Conservation (phyloP, 2,113 vertebrate species). For the Cariama cristata region DNA sequence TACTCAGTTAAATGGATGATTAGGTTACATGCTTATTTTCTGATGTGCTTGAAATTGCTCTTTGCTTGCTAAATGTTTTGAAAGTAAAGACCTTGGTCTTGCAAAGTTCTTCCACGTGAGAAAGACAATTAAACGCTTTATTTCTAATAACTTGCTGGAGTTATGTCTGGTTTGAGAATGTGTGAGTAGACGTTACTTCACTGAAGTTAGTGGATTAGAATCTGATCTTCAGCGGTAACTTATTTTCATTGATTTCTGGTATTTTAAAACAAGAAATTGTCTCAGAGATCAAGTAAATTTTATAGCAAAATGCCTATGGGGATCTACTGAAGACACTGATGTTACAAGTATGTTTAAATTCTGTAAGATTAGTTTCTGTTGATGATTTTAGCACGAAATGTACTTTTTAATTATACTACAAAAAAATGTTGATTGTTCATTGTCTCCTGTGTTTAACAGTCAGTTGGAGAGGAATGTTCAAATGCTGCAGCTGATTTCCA, state of each 20-base stretch:
- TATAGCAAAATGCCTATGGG: not conserved
- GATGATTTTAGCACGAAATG: not conserved
- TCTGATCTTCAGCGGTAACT: not conserved
- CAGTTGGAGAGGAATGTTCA: conserved; percentile 69
- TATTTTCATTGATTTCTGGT: not conserved
- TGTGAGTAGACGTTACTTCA: not conserved
- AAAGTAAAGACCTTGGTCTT: not conserved
- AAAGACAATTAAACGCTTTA: not conserved
- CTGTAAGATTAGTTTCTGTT: not conserved
- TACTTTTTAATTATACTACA: not conserved
- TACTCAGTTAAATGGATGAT: not conserved
- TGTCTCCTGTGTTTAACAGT: conserved; percentile 68
- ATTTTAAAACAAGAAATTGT: not conserved
- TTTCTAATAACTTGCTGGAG: not conserved
- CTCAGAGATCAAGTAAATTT: not conserved
- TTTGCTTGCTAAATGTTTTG: not conserved
- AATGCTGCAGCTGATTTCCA: conserved; percentile 38
- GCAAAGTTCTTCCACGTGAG: not conserved
- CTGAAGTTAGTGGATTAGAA: not conserved
- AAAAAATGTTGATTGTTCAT: not conserved
- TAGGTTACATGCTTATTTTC: not conserved
- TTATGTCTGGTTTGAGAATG: not conserved
- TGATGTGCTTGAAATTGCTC: not conserved
- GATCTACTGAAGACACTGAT: not conserved
- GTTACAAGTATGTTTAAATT: not conserved